Evolutionary conservation across 2,113 vertebrate species (phyloP), one percentile per base, ranked within the genome.

Genomic region (Tichodroma muraria): DNA sequence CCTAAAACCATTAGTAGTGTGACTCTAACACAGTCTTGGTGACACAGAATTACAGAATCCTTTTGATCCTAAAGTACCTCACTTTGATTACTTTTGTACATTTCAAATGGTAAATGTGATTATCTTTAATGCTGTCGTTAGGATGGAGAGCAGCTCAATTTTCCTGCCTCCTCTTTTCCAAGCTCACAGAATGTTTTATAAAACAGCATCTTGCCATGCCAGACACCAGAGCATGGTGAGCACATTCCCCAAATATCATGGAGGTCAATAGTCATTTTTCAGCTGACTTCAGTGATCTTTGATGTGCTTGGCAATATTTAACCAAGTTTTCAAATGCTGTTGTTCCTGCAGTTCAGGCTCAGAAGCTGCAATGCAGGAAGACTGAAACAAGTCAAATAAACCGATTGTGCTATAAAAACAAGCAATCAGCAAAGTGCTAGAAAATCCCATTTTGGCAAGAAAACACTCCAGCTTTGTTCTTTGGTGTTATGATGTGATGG

Each of bases 391-490:
- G 92, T 91, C 82, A 75, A 93, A 89, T 86, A 71, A 77, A 53
- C 64, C 0, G 0, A 83, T 78, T 64, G n/a, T 79, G 88, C 56
- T 81, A 3, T 78, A 75, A 86, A 94, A 94, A 56, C 37, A 83
- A 77, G 75, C 42, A 59, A 60, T 72, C 75, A 49, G 76, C 56
- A 70, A 72, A 84, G 82, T n/a, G 60, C 64, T 84, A 88, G 63
- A 90, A 89, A 95, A 91, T 80, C 69, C 76, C 40, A 27, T 78
- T 94, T 91, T 88, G 80, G 69, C 83, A 80, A 72, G 76, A 37
- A 93, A 91, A 71, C 72, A 73, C 47, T 95, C 38, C 78, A 94
- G 80, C 73, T 96, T 91, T 94, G 68, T 77, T 69, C 65, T 80
- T 85, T 52, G 37, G 31, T 85, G 61, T 90, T 81, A 31, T 13